A percentile compares a stretch with the other conserved stretches of the same genome.
phyloP scores from a whole-genome alignment of 2,113 vertebrate genomes.

The Tragelaphus strepsiceros region DNA sequence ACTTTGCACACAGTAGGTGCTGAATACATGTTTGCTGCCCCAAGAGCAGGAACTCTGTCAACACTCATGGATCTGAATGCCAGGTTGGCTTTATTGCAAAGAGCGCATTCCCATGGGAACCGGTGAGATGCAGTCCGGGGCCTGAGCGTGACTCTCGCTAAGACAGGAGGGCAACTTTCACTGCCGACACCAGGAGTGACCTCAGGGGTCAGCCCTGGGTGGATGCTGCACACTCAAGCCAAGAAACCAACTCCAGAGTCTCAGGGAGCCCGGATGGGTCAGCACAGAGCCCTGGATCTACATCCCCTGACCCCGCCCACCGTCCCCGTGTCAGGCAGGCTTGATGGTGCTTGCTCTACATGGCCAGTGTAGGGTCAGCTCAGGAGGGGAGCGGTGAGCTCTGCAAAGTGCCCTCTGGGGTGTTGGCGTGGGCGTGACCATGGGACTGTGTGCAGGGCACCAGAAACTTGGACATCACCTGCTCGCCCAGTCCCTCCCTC shows the following conservation, averaged over 20 bases:
- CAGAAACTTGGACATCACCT: not conserved
- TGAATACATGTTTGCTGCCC: not conserved
- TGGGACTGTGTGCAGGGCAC: rapidly evolving
- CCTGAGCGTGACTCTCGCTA: rapidly evolving
- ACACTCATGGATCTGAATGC: not conserved
- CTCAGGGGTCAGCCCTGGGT: not conserved
- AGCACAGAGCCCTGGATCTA: not conserved
- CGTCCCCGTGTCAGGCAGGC: not conserved
- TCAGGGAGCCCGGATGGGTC: not conserved
- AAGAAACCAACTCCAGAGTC: not conserved
- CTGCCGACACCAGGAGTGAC: not conserved
- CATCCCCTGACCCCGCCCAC: rapidly evolving
- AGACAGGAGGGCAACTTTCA: too few species aligned
- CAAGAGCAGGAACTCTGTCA: rapidly evolving
- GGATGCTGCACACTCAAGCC: not conserved
- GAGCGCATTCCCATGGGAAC: not conserved
- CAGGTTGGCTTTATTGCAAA: not conserved
- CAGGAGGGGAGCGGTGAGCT: rapidly evolving
- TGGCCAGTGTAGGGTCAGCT: not conserved
- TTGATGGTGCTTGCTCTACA: rapidly evolving
- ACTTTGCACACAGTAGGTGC: not conserved
- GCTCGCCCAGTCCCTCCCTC: not conserved
- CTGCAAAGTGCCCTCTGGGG: too few species aligned
- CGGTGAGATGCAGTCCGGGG: not conserved
- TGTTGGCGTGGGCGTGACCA: rapidly evolving